A percentile compares a stretch with the other conserved stretches of the same genome.
These are phyloP conservation scores for Etheostoma spectabile DNA, from an alignment of 2,113 vertebrate genomes.

Conservation along the genomic window DNA sequence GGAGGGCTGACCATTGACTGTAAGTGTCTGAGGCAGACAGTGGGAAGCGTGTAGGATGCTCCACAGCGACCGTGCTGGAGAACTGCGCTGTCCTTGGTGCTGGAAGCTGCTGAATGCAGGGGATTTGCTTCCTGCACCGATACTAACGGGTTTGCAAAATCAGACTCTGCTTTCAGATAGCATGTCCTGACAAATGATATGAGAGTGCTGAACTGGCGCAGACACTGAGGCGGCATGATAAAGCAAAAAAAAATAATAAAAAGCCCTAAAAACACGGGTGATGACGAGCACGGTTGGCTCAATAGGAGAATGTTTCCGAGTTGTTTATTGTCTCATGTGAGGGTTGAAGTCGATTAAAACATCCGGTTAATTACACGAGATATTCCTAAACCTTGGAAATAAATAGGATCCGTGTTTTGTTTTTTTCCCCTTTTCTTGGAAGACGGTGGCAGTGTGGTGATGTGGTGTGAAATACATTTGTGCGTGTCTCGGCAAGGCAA, in stretches of 20 bases:
- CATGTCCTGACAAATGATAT: neutral
- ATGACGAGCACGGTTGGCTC: neutral
- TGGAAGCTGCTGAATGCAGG: constrained; percentile 62
- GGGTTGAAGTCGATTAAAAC: neutral
- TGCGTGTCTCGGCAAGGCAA: constrained; percentile 45
- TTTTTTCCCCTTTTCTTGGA: neutral
- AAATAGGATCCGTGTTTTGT: neutral
- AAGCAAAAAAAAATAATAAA: neutral
- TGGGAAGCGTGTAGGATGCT: constrained; percentile 32
- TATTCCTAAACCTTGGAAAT: neutral
- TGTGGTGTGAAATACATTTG: constrained; percentile 31
- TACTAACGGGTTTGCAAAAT: neutral
- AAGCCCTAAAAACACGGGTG: neutral
- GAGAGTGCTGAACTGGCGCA: constrained; percentile 24
- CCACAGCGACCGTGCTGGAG: constrained; percentile 11
- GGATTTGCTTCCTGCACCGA: neutral
- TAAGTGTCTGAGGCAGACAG: constrained; percentile 39
- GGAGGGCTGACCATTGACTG: constrained; percentile 50
- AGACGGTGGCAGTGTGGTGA: constrained; percentile 5
- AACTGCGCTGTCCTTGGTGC: constrained; percentile 79
- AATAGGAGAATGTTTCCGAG: neutral
- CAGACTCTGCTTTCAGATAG: neutral
- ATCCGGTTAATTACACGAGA: neutral
- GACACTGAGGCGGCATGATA: constrained; percentile 6
- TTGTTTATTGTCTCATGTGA: constrained; percentile 8